These are phyloP conservation scores for Himantopus leucocephalus DNA, from an alignment of 2,113 vertebrate genomes.

Conservation along the genomic window DNA sequence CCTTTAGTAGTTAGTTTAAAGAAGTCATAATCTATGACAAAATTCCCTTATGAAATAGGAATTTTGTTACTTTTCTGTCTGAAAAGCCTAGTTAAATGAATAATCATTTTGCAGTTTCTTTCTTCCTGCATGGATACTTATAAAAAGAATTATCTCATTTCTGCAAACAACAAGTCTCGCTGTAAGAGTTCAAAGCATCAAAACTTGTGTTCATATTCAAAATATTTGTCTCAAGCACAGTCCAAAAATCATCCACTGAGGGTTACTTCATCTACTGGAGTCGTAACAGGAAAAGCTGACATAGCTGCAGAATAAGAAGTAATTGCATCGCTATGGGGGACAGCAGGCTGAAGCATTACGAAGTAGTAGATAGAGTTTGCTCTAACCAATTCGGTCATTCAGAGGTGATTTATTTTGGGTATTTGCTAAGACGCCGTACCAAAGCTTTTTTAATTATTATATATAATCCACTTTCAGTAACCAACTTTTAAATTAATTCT, in stretches of 20 bases:
- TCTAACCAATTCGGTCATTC: background rate
- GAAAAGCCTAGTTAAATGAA: background rate
- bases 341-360: fast-evolving
- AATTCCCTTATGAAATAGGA: background rate
- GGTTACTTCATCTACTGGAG: background rate
- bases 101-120: background rate
- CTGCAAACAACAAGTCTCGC: background rate
- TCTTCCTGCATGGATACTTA: background rate
- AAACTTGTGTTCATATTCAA: background rate
- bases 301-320: background rate
- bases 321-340: background rate
- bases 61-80: background rate
- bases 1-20: background rate
- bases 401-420: background rate
- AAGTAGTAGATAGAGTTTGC: background rate
- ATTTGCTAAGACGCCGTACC: background rate
- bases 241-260: background rate
- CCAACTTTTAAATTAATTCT: background rate
- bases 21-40: background rate
- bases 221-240: background rate
- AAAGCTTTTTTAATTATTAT: background rate
- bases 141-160: background rate
- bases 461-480: background rate
- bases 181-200: background rate
- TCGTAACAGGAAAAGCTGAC: background rate